Conservation (phyloP, 2,888 invertebrate genomes). For the Cryptops parisi region DNA sequence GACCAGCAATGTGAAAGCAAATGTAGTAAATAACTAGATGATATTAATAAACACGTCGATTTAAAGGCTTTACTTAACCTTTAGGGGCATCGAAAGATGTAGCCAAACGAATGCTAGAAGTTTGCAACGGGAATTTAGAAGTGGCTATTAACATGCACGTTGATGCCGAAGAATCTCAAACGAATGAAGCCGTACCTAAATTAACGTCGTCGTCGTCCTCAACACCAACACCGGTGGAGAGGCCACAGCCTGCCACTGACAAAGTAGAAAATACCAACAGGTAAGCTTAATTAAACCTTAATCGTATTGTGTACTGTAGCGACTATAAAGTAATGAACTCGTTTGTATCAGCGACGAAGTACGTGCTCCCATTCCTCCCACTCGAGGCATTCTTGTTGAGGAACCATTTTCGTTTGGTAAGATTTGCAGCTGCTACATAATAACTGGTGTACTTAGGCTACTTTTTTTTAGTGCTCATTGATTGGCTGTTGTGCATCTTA, state of each 20-base stretch:
- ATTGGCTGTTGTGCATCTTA: background rate
- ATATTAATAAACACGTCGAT: background rate
- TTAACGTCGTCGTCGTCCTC: background rate
- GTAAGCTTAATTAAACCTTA: too few relatives aligned
- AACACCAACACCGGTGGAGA: too few relatives aligned
- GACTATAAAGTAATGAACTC: too few relatives aligned
- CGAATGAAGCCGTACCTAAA: conserved; percentile 3
- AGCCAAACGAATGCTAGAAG: conserved; percentile 32
- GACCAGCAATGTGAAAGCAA: too few relatives aligned
- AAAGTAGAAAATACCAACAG: too few relatives aligned
- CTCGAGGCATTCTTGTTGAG: conserved; percentile 34
- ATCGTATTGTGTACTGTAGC: too few relatives aligned
- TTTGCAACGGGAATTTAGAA: conserved; percentile 35
- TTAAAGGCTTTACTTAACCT: conserved; percentile 6
- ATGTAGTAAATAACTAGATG: background rate
- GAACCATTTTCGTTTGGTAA: conserved; percentile 26
- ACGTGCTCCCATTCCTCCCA: conserved; percentile 37
- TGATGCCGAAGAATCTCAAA: conserved; percentile 26
- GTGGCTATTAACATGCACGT: conserved; percentile 38
- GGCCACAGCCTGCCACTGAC: too few relatives aligned
- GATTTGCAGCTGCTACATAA: conserved; percentile 11
- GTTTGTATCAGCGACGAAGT: conserved; percentile 22
- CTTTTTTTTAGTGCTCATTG: background rate
- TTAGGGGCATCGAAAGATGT: conserved; percentile 27
- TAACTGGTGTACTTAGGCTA: background rate